phyloP scores from a whole-genome alignment of 2,113 vertebrate genomes.

The Pedetes capensis region DNA sequence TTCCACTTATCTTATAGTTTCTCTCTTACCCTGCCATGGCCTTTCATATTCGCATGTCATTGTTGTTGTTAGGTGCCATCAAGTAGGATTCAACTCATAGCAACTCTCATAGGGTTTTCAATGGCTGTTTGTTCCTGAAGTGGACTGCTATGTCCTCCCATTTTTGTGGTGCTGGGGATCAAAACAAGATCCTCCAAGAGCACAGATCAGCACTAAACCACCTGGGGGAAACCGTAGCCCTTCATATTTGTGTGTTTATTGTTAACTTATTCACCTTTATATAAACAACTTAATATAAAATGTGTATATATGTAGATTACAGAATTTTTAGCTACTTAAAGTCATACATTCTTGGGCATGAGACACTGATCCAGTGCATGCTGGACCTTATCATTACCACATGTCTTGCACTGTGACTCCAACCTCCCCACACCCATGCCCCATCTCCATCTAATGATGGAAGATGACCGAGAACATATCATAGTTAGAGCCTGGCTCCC shows the following conservation, averaged over 20 bases:
- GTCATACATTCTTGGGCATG: background rate
- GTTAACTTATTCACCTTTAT: background rate
- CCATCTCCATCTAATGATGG: accelerated
- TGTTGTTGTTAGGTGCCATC: too few species aligned
- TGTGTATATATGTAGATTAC: background rate
- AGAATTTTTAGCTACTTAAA: background rate
- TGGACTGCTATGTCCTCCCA: too few species aligned
- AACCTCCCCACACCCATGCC: accelerated
- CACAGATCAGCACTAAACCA: too few species aligned
- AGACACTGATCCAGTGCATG: background rate
- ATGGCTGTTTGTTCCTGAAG: too few species aligned
- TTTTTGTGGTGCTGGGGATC: too few species aligned
- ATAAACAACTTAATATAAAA: background rate
- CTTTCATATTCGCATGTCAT: background rate
- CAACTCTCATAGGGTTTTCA: too few species aligned
- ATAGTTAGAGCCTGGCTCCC: background rate
- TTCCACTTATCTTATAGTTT: background rate
- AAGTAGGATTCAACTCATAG: too few species aligned
- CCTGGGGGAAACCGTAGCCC: too few species aligned
- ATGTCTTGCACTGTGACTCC: accelerated
- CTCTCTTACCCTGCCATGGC: background rate
- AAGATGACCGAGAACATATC: background rate
- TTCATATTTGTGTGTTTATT: background rate
- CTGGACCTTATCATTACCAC: background rate
- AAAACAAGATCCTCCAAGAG: too few species aligned